These are phyloP conservation scores for Lepus oiostolus DNA, from an alignment of 2,797 vertebrate genomes.

Conservation along the genomic window DNA sequence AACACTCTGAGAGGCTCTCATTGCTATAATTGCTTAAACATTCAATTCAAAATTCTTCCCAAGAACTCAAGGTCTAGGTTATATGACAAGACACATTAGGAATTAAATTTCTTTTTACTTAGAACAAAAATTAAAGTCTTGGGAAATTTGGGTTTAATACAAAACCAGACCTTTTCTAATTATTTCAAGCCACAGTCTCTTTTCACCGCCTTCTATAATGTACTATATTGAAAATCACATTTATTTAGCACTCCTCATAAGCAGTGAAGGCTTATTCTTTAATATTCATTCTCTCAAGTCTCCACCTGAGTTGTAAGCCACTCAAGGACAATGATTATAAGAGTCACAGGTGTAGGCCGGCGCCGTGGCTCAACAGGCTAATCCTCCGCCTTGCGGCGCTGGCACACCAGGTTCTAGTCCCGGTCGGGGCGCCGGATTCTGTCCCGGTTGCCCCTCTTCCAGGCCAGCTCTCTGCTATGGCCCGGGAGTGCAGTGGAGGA, in stretches of 20 bases:
- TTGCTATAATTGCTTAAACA: conserved; percentile 76
- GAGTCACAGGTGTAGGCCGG: neutral
- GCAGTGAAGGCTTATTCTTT: neutral
- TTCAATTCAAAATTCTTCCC: conserved; percentile 72
- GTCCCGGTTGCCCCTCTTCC: too few species aligned
- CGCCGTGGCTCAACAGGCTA: too few species aligned
- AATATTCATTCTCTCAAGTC: neutral
- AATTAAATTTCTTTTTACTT: conserved; percentile 79
- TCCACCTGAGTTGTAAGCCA: neutral
- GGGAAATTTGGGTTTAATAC: conserved; percentile 74
- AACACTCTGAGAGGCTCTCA: conserved; percentile 43
- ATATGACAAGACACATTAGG: conserved; percentile 69
- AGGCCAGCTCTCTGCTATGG: too few species aligned
- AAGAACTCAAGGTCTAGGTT: conserved; percentile 68
- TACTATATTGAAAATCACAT: neutral
- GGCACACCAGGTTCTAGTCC: too few species aligned
- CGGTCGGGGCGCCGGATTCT: too few species aligned
- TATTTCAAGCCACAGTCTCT: conserved; percentile 20
- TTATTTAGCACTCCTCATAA: conserved; percentile 25
- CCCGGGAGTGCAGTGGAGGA: too few species aligned
- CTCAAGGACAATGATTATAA: conserved; percentile 17
- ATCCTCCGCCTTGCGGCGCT: too few species aligned
- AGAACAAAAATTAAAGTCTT: conserved; percentile 72
- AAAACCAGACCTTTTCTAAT: conserved; percentile 69
- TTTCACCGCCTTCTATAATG: conserved; percentile 40